A percentile compares a stretch with the other conserved stretches of the same genome.
phyloP scores from a whole-genome alignment of 2,113 vertebrate genomes.

The Periophthalmus modestus region DNA sequence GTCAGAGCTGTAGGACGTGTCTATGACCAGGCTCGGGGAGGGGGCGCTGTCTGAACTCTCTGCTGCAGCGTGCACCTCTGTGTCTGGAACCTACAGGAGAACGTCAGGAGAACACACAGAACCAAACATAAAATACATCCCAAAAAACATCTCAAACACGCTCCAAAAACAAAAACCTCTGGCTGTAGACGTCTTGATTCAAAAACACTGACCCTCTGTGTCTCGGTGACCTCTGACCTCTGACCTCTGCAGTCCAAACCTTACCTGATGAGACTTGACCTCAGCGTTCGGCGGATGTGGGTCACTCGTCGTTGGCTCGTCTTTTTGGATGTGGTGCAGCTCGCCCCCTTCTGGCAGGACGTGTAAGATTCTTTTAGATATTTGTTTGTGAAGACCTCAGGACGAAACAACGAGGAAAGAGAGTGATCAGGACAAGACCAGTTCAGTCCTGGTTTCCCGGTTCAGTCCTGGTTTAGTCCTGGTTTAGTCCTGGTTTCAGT shows the following conservation, averaged over 20 bases:
- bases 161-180: too few relatives aligned
- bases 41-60: slow-evolving; percentile 1
- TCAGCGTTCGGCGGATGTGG: neutral
- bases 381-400: slow-evolving; percentile 25
- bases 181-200: too few relatives aligned
- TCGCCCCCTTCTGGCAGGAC: slow-evolving; percentile 40
- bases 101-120: too few relatives aligned
- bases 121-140: too few relatives aligned
- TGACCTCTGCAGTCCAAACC: too few relatives aligned
- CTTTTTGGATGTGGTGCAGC: neutral
- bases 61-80: slow-evolving; percentile 3
- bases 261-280: neutral
- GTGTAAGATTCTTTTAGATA: slow-evolving; percentile 7
- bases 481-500: too few relatives aligned
- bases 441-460: too few relatives aligned
- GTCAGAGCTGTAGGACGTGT: slow-evolving; percentile 18
- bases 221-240: too few relatives aligned
- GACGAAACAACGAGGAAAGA: neutral
- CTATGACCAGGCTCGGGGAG: slow-evolving; percentile 8
- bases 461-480: too few relatives aligned
- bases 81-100: neutral
- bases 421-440: fast-evolving
- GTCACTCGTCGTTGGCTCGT: slow-evolving; percentile 16
- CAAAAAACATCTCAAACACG: too few relatives aligned
- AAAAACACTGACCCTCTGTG: too few relatives aligned